Base-by-base conservation (phyloP, 2,113 vertebrate species). In the Scomber colias region DNA sequence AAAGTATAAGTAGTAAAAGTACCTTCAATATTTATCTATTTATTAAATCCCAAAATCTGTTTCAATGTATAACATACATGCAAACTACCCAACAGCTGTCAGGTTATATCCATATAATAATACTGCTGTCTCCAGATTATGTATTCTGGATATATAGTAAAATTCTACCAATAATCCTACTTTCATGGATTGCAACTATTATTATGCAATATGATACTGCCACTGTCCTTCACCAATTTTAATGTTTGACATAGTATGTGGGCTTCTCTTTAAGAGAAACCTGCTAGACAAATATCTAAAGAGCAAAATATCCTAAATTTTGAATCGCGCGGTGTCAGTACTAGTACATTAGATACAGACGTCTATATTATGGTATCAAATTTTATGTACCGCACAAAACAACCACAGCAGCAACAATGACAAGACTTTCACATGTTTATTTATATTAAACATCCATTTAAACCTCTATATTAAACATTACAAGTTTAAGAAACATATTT, bases 221-320 rank as follows among this genome's bases (percentile, higher is more conserved):
- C 1, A 1, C 21, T 21, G 21, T 21, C 21, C 21, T 21, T 21
- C 24, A 27, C 1, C 3, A 27, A 2, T 27, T 2, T 70, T 0
- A 6, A 2, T 44, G n/a, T 64, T 45, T 0, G 0, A 66, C 69
- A 72, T 0, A 0, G 0, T 0, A 0, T 0, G 6, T 0, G 92
- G 93, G 92, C 82, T 94, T 92, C 88, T 86, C 83, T 14, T 84
- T 77, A 87, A 27, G 85, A 93, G 57, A 92, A 89, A 63, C 92
- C 95, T 95, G 0, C 93, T 94, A 0, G 92, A 95, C n/a, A 94
- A 95, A 92, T 93, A 87, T 81, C 85, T 87, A 92, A 94, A 94
- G 94, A 92, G 92, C 92, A 85, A 86, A 71, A 40, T 75, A 91
- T 84, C 83, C 83, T 65, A 1, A 27, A 0, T 0, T 0, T 0